Base-by-base conservation (phyloP, 2,888 invertebrate genomes). In the Pandemis heparana region DNA sequence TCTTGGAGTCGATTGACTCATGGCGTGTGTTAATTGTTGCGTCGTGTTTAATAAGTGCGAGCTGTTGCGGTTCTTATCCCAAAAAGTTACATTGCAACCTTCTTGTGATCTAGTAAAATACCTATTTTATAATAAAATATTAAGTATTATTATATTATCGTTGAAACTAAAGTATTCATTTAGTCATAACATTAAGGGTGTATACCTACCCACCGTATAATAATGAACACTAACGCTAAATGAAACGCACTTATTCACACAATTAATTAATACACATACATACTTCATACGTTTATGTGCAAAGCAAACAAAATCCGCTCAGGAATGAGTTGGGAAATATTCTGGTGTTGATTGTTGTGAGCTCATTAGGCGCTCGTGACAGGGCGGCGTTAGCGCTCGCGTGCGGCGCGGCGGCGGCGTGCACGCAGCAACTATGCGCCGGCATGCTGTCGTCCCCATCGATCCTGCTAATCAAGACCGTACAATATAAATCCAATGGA, bases 351-450 rank as follows among this genome's bases (percentile, higher is more conserved):
- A 74, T 66, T 67, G 69, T 48, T 69, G 72, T 41, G 38, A 65
- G 64, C 60, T 64, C 48, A 46, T 46, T 63, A 75, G 73, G 74
- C 79, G 78, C 72, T 79, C 79, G 79, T 82, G 73, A 75, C 68
- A 80, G 79, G 76, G 75, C 80, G 82, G 65, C 51, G 65, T 51
- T 69, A 79, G 90, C 89, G 87, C 88, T 53, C 53, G 89, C 79
- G 78, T 74, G 76, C 78, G 76, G 77, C 69, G 78, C 78, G 48
- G 51, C 65, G 48, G 53, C 66, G 78, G 78, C 81, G 81, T 79
- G 81, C 90, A 89, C 88, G 89, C 89, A 85, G 87, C 79, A 82
- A 85, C 82, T 81, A 82, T 87, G 84, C 86, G 84, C 86, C 84
- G 73, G 80, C 81, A 79, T 83, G 80, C 73, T 76, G 64, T 75